A percentile compares a stretch with the other conserved stretches of the same genome.
phyloP scores from a whole-genome alignment of 2,113 vertebrate species.

The Trichomycterus rosablanca region DNA sequence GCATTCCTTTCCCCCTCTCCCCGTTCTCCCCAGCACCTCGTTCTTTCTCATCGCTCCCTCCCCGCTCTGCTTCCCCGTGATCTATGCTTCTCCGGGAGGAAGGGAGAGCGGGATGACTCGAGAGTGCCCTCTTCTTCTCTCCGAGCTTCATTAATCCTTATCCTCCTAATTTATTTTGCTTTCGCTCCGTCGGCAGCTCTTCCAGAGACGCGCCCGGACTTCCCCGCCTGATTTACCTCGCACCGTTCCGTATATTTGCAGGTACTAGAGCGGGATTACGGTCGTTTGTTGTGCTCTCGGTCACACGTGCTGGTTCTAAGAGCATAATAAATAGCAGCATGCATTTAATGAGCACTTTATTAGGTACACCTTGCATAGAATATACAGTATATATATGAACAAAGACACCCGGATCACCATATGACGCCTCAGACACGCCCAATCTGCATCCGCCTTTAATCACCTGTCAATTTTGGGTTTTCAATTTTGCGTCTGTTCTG shows the following conservation, averaged over 20 bases:
- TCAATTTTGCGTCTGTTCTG: no score
- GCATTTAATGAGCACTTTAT: no score
- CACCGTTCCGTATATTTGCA: constrained; percentile 9
- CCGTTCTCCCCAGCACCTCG: constrained; percentile 8
- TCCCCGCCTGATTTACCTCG: constrained; percentile 16
- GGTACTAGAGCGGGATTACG: constrained; percentile 14
- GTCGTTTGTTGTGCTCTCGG: constrained; percentile 14
- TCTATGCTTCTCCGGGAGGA: constrained; percentile 17
- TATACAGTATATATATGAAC: no score
- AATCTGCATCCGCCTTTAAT: no score
- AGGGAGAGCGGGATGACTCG: constrained; percentile 37
- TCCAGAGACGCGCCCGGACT: no score
- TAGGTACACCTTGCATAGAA: no score
- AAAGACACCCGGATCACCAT: no score
- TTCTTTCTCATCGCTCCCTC: constrained; percentile 11
- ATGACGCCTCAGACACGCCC: no score
- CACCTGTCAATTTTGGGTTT: no score
- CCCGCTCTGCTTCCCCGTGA: constrained; percentile 6
- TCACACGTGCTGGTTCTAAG: constrained; percentile 3
- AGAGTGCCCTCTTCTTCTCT: constrained; percentile 29
- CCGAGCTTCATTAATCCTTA: constrained; percentile 43
- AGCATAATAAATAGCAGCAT: no score
- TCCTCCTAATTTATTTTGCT: constrained; percentile 37
- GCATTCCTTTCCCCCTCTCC: constrained; percentile 30
- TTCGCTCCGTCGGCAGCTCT: constrained; percentile 30